A percentile compares a stretch with the other conserved stretches of the same genome.
Evolutionary conservation across 2,888 invertebrate species (phyloP).

Genomic region (Eupithecia insigniata): DNA sequence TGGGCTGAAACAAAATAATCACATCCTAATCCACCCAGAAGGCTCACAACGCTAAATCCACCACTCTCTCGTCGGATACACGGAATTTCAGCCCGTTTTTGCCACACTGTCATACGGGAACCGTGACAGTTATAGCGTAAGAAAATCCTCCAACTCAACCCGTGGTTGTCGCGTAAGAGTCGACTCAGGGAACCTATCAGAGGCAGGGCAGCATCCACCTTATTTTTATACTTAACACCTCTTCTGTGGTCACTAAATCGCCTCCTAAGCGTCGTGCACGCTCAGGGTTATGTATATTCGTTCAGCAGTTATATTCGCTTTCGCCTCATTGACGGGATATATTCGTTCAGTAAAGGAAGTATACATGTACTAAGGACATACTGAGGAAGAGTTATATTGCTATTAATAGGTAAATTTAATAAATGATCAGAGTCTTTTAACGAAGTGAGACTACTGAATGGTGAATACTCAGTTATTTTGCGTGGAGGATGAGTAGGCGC

Average conservation of each 20-base stretch:
- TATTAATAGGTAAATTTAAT: background rate
- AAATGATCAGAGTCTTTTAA: too few species aligned
- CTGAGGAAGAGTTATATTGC: background rate
- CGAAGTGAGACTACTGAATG: background rate
- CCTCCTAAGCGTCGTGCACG: background rate
- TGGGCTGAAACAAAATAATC: constrained; percentile 43
- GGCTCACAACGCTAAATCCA: constrained; percentile 2
- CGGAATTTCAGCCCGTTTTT: background rate
- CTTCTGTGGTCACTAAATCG: background rate
- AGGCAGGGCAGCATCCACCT: background rate
- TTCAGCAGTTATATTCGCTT: too few species aligned
- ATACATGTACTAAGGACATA: too few species aligned
- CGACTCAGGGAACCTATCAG: background rate
- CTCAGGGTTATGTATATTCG: too few species aligned
- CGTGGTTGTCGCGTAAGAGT: background rate
- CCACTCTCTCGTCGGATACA: background rate
- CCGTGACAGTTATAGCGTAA: background rate
- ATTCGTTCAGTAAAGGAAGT: too few species aligned
- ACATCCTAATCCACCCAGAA: background rate
- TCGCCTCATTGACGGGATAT: too few species aligned
- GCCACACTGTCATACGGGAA: background rate
- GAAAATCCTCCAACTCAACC: background rate
- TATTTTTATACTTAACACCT: background rate
- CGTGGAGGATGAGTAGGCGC: constrained; percentile 61
- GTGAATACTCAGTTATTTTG: background rate